phyloP scores from a whole-genome alignment of 2,888 invertebrate genomes.

The Stenolophus ochropezus region DNA sequence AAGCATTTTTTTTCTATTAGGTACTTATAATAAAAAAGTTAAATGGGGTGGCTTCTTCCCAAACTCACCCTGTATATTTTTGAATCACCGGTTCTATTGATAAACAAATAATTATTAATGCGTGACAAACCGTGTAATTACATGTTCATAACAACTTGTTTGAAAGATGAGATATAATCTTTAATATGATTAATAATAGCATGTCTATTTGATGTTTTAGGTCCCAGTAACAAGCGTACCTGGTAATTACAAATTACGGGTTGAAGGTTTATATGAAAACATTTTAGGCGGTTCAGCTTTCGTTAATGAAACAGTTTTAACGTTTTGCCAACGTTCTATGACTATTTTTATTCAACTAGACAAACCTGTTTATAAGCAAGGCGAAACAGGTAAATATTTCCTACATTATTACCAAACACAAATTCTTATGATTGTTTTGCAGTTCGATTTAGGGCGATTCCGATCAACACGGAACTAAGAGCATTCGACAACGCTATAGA shows the following conservation, averaged over 20 bases:
- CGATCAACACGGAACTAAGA: conserved; percentile 93
- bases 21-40: no score
- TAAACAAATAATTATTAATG: background rate
- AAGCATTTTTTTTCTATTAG: no score
- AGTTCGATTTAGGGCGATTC: conserved; percentile 92
- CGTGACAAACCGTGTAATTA: background rate
- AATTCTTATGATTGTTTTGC: no score
- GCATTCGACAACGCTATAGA: conserved; percentile 94
- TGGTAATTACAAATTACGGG: conserved; percentile 86
- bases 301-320: conserved; percentile 88
- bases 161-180: background rate
- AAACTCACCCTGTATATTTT: no score
- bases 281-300: conserved; percentile 92
- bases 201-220: conserved; percentile 70
- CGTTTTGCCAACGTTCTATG: conserved; percentile 93
- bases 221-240: conserved; percentile 88
- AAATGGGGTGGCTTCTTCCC: no score
- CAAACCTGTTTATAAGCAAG: conserved; percentile 96
- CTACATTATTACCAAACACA: no score
- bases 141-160: background rate
- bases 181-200: background rate
- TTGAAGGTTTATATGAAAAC: conserved; percentile 79
- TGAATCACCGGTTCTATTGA: no score
- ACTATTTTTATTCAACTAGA: conserved; percentile 97
- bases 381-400: conserved; percentile 87